phyloP scores from a whole-genome alignment of 1,140 invertebrate genomes.

The Battus philenor region DNA sequence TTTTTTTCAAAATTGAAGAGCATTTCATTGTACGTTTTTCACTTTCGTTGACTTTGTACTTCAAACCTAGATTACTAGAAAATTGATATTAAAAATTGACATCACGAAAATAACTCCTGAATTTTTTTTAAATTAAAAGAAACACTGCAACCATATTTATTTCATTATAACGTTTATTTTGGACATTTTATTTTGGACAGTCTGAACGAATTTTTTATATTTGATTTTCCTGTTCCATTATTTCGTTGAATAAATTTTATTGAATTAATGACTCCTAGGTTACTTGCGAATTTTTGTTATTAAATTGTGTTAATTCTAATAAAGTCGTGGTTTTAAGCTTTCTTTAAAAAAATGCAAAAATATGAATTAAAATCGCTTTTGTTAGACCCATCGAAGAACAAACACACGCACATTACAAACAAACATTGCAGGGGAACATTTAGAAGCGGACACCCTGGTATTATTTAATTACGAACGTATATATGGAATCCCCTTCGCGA shows the following conservation, averaged over 20 bases:
- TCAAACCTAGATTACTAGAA: too few species aligned
- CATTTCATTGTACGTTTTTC: not conserved
- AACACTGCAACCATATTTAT: constrained; percentile 4
- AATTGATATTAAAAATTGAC: too few species aligned
- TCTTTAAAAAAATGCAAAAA: not conserved
- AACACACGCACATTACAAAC: constrained; percentile 41
- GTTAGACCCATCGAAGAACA: constrained; percentile 29
- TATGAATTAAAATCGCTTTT: too few species aligned
- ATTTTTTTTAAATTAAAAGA: constrained; percentile 5
- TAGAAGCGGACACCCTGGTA: constrained; percentile 52
- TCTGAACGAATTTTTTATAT: too few species aligned
- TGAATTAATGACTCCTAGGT: too few species aligned
- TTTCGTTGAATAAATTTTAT: too few species aligned
- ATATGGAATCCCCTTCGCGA: constrained; percentile 36
- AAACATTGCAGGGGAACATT: constrained; percentile 51
- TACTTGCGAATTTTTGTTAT: constrained; percentile 10
- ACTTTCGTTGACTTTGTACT: too few species aligned
- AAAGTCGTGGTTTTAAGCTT: too few species aligned
- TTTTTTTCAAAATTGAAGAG: not conserved
- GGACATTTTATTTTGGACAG: too few species aligned
- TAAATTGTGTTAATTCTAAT: not conserved
- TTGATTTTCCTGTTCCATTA: too few species aligned
- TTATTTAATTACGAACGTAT: constrained; percentile 63
- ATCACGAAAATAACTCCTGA: constrained; percentile 3
- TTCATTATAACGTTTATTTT: too few species aligned